phyloP scores from a whole-genome alignment of 37 sponge, comb jelly and placozoan species.

The Diacarnus erythraeanus region DNA sequence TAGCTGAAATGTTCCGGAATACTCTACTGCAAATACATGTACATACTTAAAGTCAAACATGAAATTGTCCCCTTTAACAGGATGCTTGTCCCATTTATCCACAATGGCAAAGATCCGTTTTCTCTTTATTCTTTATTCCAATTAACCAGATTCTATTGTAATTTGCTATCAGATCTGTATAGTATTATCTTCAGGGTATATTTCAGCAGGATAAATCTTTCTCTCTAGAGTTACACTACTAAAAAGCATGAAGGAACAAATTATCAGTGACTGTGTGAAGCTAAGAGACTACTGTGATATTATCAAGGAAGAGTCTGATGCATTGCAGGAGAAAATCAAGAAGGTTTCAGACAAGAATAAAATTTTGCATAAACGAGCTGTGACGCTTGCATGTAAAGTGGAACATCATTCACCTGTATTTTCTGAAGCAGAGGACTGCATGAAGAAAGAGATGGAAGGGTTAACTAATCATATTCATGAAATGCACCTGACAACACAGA shows the following conservation, averaged over 20 bases:
- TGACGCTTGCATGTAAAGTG: slow-evolving; percentile 25
- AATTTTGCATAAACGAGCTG: slow-evolving; percentile 14
- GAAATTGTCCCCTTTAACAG: no score
- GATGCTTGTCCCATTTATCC: no score
- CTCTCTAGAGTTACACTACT: slow-evolving; percentile 7
- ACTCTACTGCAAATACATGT: no score
- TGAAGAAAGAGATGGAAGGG: slow-evolving; percentile 39
- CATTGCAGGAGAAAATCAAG: slow-evolving; percentile 8
- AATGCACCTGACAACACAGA: no score
- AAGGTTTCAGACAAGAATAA: not conserved
- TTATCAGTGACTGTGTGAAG: not conserved
- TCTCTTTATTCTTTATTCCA: no score
- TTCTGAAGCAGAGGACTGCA: slow-evolving; percentile 52
- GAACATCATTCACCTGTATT: slow-evolving; percentile 34
- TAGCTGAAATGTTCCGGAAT: no score
- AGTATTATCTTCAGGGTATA: no score
- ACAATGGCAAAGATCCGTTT: no score
- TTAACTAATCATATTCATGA: not conserved
- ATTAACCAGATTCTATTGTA: no score
- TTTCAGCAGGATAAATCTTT: no score
- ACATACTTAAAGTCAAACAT: no score
- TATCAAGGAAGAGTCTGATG: not conserved
- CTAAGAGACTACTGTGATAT: slow-evolving; percentile 17
- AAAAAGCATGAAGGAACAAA: slow-evolving; percentile 16
- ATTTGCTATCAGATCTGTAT: no score